phyloP scores from a whole-genome alignment of 2,797 vertebrate genomes.

The Pelobates cultripes region DNA sequence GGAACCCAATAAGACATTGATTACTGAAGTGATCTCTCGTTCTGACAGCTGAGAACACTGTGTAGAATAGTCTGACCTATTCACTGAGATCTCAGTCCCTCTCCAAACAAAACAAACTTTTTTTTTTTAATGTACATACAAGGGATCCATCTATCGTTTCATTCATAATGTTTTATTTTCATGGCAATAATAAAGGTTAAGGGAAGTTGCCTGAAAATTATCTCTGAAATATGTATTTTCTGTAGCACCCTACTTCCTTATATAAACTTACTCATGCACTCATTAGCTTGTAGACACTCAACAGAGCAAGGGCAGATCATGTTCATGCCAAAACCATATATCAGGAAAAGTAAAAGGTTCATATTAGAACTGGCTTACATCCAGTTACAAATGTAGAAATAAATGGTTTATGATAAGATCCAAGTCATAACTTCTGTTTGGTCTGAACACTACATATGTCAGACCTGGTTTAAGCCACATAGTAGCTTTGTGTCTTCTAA shows the following conservation, averaged over 20 bases:
- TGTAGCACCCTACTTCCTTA: conserved; percentile 18
- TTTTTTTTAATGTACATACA: conserved; percentile 17
- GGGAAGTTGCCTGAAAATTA: conserved; percentile 27
- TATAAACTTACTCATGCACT: conserved; percentile 21
- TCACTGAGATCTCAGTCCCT: conserved; percentile 6
- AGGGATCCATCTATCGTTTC: conserved; percentile 13
- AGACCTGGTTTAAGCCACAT: not conserved
- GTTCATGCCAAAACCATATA: conserved; percentile 20
- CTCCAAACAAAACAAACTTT: conserved; percentile 1
- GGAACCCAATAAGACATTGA: not conserved
- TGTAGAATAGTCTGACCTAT: conserved; percentile 1
- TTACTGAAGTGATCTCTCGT: not conserved
- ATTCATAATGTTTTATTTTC: conserved; percentile 30
- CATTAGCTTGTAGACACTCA: conserved; percentile 32
- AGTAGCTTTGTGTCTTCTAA: conserved; percentile 4
- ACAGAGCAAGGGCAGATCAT: conserved; percentile 11
- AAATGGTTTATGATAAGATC: conserved; percentile 47
- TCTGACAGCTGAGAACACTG: not conserved
- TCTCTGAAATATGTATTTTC: conserved; percentile 31
- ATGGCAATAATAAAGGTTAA: conserved; percentile 29
- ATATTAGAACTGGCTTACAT: conserved; percentile 19
- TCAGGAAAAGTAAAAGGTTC: conserved; percentile 37
- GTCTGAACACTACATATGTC: conserved; percentile 31
- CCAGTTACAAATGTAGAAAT: conserved; percentile 48
- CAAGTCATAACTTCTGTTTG: conserved; percentile 43